Conservation (phyloP, 30 jellyfish, hydroid and myxozoan genomes). For the Morbakka virulenta region DNA sequence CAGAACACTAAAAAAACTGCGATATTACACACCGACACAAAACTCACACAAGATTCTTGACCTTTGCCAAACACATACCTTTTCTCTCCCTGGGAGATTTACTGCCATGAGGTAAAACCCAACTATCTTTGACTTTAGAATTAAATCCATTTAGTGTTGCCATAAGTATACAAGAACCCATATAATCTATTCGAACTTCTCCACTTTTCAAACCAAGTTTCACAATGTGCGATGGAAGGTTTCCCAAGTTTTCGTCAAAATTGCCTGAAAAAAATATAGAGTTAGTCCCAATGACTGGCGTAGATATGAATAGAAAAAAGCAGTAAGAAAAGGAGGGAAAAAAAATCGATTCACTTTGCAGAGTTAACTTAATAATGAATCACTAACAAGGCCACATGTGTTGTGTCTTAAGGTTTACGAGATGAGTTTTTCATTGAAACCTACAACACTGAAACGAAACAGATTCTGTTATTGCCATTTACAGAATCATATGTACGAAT, state of each 20-base stretch:
- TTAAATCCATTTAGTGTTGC: slow-evolving; percentile 67
- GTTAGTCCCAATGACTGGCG: no score
- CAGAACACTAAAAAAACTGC: no score
- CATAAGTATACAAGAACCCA: slow-evolving; percentile 97
- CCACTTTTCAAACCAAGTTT: slow-evolving; percentile 62
- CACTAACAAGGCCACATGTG: not conserved
- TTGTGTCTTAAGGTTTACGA: no score
- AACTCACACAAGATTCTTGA: no score
- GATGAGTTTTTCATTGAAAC: no score
- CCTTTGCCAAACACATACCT: not conserved
- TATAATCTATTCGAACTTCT: slow-evolving; percentile 89
- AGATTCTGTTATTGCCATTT: no score
- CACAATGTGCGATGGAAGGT: slow-evolving; percentile 65
- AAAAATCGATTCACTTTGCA: not conserved
- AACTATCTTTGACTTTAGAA: slow-evolving; percentile 50
- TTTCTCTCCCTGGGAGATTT: not conserved
- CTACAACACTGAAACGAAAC: no score
- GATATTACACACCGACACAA: no score
- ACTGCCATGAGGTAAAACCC: slow-evolving; percentile 50
- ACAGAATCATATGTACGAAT: no score
- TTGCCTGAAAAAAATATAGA: slow-evolving; percentile 55
- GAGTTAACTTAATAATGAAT: no score
- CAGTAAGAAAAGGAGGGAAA: not conserved
- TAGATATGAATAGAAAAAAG: not conserved
- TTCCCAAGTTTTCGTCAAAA: slow-evolving; percentile 67